Base-by-base conservation (phyloP, 30 jellyfish, hydroid and myxozoan genomes). In the Aurelia aurita region DNA sequence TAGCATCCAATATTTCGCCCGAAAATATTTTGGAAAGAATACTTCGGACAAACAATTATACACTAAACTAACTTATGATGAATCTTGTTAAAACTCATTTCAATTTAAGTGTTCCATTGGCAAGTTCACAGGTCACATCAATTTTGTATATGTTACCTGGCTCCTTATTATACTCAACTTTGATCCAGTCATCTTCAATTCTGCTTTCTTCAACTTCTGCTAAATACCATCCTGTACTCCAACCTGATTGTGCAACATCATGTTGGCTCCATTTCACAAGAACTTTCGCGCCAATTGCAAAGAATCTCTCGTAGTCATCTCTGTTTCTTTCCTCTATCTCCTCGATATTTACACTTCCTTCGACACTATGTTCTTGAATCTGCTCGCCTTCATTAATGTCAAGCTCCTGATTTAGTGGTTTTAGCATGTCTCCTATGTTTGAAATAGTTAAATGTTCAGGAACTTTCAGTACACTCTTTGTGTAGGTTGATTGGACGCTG, bases 401-500 rank as follows among this genome's bases (percentile, higher is more conserved):
- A 35, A 35, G 47, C 47, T 35, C 47, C 47, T 35, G 47, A 11
- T 35, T 35, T 12, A 35, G 10, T 35, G 47, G 47, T 35, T 35
- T 5, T 1, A 35, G 47, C 10, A 35, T 35, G 47, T 35, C 47
- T 3, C 47, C 47, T 3, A 35, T 35, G 47, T 35, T 35, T 12
- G 13, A 35, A 35, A 35, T 35, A 0, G 47, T 35, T 35, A 35
- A 35, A 35, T 35, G 47, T 12, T 55, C 66, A 14, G 66, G 66
- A 55, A 55, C 66, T 55, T 55, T 22, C 66, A 55, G 66, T 55
- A 18, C 28, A 22, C 66, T 55, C 28, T 55, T 55, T 22, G 66
- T 55, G 26, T 55, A 55, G 6, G 66, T 22, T 55, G 66, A 22
- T 7, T 19, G 27, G 0, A 55, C 28, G 11, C 66, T 55, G 23